These are phyloP conservation scores for Gnathonemus echidnorhynchus DNA, from an alignment of 2,113 vertebrate genomes.

Conservation along the genomic window DNA sequence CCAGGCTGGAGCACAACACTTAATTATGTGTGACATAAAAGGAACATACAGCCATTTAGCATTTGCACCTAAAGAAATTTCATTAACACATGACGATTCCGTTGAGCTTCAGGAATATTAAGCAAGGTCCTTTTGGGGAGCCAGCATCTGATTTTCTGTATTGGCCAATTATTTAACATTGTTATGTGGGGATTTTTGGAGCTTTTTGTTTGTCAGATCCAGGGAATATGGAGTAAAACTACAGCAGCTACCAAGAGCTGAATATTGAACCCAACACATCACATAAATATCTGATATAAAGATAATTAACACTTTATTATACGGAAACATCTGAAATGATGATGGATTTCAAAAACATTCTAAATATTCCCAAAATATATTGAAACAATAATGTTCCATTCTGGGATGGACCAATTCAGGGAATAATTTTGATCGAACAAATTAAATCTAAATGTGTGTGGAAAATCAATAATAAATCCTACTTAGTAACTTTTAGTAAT, in stretches of 20 bases:
- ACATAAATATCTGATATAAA: background rate
- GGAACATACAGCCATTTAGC: slow-evolving; percentile 15
- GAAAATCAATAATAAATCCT: background rate
- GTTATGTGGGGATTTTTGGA: background rate
- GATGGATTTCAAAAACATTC: background rate
- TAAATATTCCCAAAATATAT: background rate
- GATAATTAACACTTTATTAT: background rate
- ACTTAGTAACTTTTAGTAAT: background rate
- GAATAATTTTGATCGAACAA: background rate
- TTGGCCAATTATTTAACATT: background rate
- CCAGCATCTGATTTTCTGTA: background rate
- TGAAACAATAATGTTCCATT: background rate
- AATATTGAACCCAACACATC: background rate
- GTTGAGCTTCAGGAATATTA: background rate
- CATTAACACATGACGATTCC: background rate
- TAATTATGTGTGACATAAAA: slow-evolving; percentile 18
- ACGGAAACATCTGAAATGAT: background rate
- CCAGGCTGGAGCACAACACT: slow-evolving; percentile 1
- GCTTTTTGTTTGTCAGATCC: background rate
- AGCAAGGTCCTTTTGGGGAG: background rate
- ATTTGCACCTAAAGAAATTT: slow-evolving; percentile 13
- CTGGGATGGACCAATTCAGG: background rate
- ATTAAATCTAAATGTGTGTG: background rate
- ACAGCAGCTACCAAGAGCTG: background rate
- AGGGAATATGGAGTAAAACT: background rate